phyloP scores from a whole-genome alignment of 2,113 vertebrate species.

The Carettochelys insculpta region DNA sequence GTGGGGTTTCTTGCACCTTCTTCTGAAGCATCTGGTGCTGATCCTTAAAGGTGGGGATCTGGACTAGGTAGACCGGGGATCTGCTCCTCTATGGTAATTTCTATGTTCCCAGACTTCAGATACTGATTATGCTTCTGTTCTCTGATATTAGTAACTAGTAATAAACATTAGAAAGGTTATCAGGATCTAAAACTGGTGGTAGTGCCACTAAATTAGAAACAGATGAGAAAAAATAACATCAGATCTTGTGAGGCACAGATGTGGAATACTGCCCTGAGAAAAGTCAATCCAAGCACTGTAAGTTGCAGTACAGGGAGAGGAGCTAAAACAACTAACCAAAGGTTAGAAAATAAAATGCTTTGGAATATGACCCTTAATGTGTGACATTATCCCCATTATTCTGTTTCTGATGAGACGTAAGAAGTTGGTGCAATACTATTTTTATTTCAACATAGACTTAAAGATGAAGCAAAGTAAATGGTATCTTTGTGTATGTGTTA shows the following conservation, averaged over 20 bases:
- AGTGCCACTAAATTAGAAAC: neutral
- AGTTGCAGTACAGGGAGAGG: neutral
- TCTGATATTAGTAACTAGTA: neutral
- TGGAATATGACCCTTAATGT: neutral
- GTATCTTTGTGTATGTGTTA: neutral
- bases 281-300: neutral
- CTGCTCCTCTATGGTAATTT: neutral
- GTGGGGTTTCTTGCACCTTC: neutral
- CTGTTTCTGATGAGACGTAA: neutral
- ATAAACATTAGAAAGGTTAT: neutral
- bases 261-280: neutral
- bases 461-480: neutral
- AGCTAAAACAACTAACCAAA: neutral
- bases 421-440: neutral
- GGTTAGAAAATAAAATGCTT: neutral
- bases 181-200: neutral
- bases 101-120: neutral
- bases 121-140: neutral
- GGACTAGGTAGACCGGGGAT: neutral
- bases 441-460: neutral
- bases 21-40: neutral
- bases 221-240: neutral
- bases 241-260: neutral
- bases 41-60: neutral
- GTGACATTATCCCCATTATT: neutral